phyloP scores from a whole-genome alignment of 1,140 invertebrate species.

The Monochamus saltuarius region DNA sequence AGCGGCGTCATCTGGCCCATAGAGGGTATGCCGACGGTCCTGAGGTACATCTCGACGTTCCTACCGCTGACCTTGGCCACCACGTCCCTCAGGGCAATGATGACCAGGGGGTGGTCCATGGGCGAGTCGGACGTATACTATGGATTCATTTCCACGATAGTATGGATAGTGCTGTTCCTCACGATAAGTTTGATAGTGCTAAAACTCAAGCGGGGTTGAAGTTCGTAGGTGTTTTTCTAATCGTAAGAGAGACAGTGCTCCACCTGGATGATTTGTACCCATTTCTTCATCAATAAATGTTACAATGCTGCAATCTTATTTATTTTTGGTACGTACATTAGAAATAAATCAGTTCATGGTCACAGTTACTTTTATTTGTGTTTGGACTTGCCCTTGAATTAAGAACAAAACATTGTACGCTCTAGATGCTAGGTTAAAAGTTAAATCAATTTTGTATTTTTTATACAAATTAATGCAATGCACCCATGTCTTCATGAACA shows the following conservation, averaged over 20 bases:
- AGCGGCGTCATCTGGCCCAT: constrained; percentile 90
- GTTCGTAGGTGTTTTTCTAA: background rate
- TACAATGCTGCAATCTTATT: constrained; percentile 3
- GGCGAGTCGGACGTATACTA: constrained; percentile 80
- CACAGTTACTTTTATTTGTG: background rate
- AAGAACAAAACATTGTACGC: background rate
- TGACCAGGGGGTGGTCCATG: constrained; percentile 88
- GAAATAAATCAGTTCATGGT: background rate
- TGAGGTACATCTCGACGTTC: constrained; percentile 79
- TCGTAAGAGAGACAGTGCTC: background rate
- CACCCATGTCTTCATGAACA: too few relatives aligned
- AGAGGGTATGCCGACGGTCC: constrained; percentile 83
- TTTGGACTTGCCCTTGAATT: background rate
- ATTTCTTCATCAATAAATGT: constrained; percentile 8
- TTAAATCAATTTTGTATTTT: too few relatives aligned
- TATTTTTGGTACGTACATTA: background rate
- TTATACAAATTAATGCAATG: too few relatives aligned
- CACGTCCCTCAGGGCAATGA: constrained; percentile 82
- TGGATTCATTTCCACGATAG: constrained; percentile 84
- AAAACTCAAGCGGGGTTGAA: constrained; percentile 69
- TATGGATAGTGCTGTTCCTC: constrained; percentile 86
- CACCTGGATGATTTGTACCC: background rate
- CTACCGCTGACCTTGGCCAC: constrained; percentile 90
- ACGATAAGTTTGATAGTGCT: constrained; percentile 78
- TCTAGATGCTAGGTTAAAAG: too few relatives aligned